A percentile compares a stretch with the other conserved stretches of the same genome.
These are phyloP conservation scores for Cosmopolites sordidus DNA, from an alignment of 2,888 invertebrate genomes.

Conservation along the genomic window DNA sequence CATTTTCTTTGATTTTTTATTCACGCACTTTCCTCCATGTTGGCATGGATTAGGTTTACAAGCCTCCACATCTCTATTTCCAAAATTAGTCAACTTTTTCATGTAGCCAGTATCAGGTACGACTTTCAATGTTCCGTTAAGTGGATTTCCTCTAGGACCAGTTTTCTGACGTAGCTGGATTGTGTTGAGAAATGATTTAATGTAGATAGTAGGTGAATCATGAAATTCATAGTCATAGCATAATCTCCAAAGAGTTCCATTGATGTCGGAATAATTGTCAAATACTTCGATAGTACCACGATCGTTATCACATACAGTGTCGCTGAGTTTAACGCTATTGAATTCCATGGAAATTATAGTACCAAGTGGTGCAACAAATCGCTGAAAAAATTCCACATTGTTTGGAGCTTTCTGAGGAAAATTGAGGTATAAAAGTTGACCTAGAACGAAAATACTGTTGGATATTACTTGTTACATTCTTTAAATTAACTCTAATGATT, in stretches of 20 bases:
- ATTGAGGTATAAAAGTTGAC: conserved; percentile 55
- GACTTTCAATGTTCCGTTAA: conserved; percentile 62
- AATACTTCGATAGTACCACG: conserved; percentile 45
- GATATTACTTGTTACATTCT: too few species aligned
- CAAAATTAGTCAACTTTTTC: conserved; percentile 57
- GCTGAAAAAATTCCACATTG: conserved; percentile 53
- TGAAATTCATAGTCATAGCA: conserved; percentile 43
- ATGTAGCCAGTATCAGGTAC: conserved; percentile 60
- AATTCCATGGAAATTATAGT: conserved; percentile 52
- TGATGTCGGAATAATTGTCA: conserved; percentile 67
- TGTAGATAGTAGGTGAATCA: conserved; percentile 48
- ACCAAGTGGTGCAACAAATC: conserved; percentile 53
- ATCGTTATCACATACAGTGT: conserved; percentile 40
- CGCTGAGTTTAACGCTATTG: conserved; percentile 49
- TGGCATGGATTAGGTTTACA: conserved; percentile 72
- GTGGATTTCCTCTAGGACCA: conserved; percentile 48
- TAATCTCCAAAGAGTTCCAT: conserved; percentile 66
- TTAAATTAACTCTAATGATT: too few species aligned
- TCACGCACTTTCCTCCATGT: conserved; percentile 64
- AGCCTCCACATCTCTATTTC: conserved; percentile 60
- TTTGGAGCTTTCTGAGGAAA: conserved; percentile 55
- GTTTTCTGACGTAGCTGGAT: conserved; percentile 57
- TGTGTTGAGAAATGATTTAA: conserved; percentile 66
- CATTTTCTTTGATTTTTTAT: conserved; percentile 55
- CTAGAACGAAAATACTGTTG: too few species aligned